Conservation (phyloP, 2,797 vertebrate species). For the Coranthus polyacanthus region DNA sequence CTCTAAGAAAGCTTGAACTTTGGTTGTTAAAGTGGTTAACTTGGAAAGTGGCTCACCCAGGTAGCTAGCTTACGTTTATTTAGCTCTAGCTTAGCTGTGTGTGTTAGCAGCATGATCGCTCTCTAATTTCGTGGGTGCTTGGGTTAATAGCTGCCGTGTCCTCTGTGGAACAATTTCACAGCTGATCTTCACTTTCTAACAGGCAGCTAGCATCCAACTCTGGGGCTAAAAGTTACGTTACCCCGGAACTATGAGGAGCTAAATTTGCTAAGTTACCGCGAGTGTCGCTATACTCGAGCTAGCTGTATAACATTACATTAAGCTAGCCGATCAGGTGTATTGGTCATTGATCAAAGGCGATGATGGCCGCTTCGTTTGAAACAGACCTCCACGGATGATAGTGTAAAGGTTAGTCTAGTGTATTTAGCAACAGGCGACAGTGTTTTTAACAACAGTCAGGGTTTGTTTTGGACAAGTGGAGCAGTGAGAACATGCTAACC, state of each 20-base stretch:
- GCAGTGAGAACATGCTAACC: constrained; percentile 44
- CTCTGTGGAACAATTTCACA: neutral
- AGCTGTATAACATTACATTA: constrained; percentile 21
- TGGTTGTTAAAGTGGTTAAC: constrained; percentile 19
- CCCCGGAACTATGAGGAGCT: constrained; percentile 58
- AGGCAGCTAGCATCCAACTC: neutral
- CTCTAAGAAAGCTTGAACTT: constrained; percentile 33
- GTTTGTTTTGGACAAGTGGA: constrained; percentile 63
- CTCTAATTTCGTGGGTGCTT: neutral
- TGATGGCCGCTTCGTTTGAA: neutral
- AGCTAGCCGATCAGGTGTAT: constrained; percentile 14
- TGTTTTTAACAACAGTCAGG: neutral
- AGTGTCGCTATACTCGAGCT: constrained; percentile 30
- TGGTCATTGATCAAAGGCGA: neutral
- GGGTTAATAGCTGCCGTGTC: neutral
- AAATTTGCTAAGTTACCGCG: constrained; percentile 61
- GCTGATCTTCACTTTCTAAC: neutral
- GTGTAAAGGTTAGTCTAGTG: neutral
- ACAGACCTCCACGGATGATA: accelerated
- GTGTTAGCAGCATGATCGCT: constrained; percentile 42
- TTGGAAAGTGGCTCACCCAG: constrained; percentile 32
- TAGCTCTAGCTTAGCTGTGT: constrained; percentile 56
- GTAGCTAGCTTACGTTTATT: constrained; percentile 40
- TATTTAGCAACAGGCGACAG: constrained; percentile 14
- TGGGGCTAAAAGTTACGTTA: constrained; percentile 9